Evolutionary conservation across 2,888 invertebrate species (phyloP), one percentile per base, ranked within the genome.

Genomic region (Ferdinandea cuprea): DNA sequence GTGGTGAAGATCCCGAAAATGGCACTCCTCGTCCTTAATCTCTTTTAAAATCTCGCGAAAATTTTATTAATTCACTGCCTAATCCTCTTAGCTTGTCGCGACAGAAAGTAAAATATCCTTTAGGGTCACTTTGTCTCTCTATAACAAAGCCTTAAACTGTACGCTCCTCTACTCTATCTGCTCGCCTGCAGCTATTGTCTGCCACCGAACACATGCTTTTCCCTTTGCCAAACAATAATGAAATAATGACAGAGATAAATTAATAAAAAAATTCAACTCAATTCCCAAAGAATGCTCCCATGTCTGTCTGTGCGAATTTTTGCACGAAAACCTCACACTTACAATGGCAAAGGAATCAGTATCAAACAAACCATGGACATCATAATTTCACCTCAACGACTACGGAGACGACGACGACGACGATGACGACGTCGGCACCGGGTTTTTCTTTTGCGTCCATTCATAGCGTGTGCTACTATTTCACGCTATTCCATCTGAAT

Each of bases 381-480:
- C 58, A 69, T 63, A 80, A 76, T 76, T 65, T 46, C 42, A 59
- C 50, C 48, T 9, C 48, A 48, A 40, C 40, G 15, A 46, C 37
- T 54, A 37, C 63, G 42, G 28, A 13, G 11, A 28, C 44, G 52
- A 35, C 54, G 48, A 42, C 61, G 52, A 52, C 37, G 50, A 19
- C 35, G 52, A 21, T n/a, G n/a, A n/a, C n/a, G n/a, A n/a, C n/a
- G n/a, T n/a, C n/a, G n/a, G n/a, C n/a, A n/a, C n/a, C n/a, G n/a
- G n/a, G n/a, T n/a, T n/a, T n/a, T n/a, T 30, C 25, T 21, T 40
- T 46, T 59, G 42, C 37, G 52, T 40, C 65, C 77, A 63, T 69
- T 74, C 78, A 85, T 84, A 76, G 80, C 76, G 83, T 85, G 80
- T 85, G 80, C 79, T 42, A 77, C 77, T 78, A 73, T 80, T 85